Evolutionary conservation across 1,140 invertebrate genomes (phyloP).

Genomic region (Bombus soroeensis): DNA sequence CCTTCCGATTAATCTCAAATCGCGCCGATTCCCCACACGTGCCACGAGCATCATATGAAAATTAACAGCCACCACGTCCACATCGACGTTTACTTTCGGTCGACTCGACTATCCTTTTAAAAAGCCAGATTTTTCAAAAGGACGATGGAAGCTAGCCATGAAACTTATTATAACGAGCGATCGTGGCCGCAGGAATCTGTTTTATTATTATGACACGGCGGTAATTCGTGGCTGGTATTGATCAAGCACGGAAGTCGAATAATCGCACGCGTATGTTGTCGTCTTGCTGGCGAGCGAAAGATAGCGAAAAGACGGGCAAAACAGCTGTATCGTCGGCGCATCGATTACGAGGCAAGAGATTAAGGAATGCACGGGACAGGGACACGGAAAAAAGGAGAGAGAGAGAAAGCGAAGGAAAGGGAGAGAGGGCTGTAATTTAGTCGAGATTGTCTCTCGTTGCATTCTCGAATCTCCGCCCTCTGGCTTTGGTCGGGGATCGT

Average conservation of each 20-base stretch:
- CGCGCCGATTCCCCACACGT: neutral
- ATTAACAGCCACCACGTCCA: no score
- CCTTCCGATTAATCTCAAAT: neutral
- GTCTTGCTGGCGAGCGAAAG: no score
- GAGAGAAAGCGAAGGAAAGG: neutral
- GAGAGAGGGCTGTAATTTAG: slow-evolving; percentile 30
- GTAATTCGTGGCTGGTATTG: slow-evolving; percentile 17
- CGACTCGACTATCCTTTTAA: neutral
- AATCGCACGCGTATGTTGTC: neutral
- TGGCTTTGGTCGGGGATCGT: neutral
- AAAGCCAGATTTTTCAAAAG: neutral
- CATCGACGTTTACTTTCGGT: neutral
- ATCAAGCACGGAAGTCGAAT: neutral
- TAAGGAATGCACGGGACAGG: neutral
- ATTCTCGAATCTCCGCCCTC: slow-evolving; percentile 18
- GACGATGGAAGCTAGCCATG: neutral
- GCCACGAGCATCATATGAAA: neutral
- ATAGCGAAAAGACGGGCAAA: no score
- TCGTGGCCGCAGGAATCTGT: neutral
- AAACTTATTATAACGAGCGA: neutral
- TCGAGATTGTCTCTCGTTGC: slow-evolving; percentile 31
- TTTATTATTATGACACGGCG: neutral
- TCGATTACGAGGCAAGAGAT: slow-evolving; percentile 27
- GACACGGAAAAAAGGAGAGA: neutral
- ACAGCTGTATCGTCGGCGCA: neutral